These are phyloP conservation scores for Eupeodes luniger DNA, from an alignment of 2,888 invertebrate species.

Conservation along the genomic window DNA sequence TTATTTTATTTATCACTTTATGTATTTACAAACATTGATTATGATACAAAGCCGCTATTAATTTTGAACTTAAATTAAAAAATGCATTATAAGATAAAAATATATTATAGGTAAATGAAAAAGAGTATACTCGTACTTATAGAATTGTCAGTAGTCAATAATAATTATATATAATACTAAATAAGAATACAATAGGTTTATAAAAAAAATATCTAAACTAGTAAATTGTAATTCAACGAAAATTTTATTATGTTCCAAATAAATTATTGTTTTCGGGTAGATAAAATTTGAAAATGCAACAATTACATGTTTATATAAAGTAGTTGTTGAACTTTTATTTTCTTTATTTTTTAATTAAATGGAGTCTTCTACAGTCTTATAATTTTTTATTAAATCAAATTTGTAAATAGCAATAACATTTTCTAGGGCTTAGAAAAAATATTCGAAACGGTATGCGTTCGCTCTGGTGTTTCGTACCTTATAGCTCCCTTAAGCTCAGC, in stretches of 20 bases:
- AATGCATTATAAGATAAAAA: constrained; percentile 53
- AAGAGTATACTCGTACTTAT: background rate
- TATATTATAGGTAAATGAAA: constrained; percentile 8
- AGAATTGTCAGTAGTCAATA: constrained; percentile 1
- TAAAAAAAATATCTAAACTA: constrained; percentile 25
- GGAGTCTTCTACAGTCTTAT: constrained; percentile 71
- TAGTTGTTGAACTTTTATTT: constrained; percentile 25
- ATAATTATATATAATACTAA: constrained; percentile 24
- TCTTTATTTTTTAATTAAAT: constrained; percentile 25
- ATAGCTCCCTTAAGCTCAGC: no score
- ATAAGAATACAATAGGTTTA: constrained; percentile 49
- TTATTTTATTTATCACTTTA: constrained; percentile 60
- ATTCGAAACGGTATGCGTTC: background rate
- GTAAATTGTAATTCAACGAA: constrained; percentile 22
- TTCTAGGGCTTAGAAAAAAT: background rate
- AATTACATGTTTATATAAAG: constrained; percentile 11
- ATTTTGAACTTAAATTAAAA: constrained; percentile 32
- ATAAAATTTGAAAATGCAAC: constrained; percentile 53
- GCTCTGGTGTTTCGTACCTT: no score
- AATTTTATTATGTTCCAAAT: background rate
- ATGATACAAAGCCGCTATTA: constrained; percentile 70
- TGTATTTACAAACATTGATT: constrained; percentile 72
- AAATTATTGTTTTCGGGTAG: constrained; percentile 32
- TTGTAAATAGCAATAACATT: background rate
- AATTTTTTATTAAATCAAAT: constrained; percentile 5